These are phyloP conservation scores for Pissodes strobi DNA, from an alignment of 1,140 invertebrate species.

Conservation along the genomic window DNA sequence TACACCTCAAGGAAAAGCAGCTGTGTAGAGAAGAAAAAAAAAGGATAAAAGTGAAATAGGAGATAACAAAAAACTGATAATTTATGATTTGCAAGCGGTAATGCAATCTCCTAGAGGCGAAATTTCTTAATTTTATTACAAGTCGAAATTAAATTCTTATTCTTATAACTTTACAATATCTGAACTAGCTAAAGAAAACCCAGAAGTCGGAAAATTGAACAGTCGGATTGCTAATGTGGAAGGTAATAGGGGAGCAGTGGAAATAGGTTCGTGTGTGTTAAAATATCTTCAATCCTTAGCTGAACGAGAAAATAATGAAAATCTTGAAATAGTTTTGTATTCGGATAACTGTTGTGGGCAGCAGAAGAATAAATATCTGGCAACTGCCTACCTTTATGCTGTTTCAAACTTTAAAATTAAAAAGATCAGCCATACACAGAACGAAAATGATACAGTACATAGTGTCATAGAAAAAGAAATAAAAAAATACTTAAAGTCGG, in stretches of 20 bases:
- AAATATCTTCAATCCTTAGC: background rate
- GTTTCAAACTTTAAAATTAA: conserved; percentile 33
- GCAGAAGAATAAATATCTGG: conserved; percentile 54
- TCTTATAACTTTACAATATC: too few relatives aligned
- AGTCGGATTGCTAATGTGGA: too few relatives aligned
- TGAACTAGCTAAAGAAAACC: too few relatives aligned
- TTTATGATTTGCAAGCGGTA: too few relatives aligned
- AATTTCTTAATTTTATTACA: too few relatives aligned
- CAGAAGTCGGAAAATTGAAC: too few relatives aligned
- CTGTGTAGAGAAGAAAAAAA: too few relatives aligned
- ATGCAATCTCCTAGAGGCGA: too few relatives aligned
- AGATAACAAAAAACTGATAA: too few relatives aligned
- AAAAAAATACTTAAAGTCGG: conserved; percentile 41
- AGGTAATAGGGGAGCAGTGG: background rate
- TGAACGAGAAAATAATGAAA: background rate
- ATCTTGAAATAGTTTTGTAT: conserved; percentile 21
- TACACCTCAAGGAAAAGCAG: too few relatives aligned
- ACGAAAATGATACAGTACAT: conserved; percentile 52
- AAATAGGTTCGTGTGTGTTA: background rate
- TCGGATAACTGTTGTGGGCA: conserved; percentile 55
- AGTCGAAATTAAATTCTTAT: too few relatives aligned
- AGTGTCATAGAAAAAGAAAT: conserved; percentile 52
- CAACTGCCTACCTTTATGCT: conserved; percentile 48
- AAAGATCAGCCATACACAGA: background rate
- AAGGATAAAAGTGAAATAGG: too few relatives aligned